phyloP scores from a whole-genome alignment of 1,140 invertebrate genomes.

The Doryteuthis pealeii region DNA sequence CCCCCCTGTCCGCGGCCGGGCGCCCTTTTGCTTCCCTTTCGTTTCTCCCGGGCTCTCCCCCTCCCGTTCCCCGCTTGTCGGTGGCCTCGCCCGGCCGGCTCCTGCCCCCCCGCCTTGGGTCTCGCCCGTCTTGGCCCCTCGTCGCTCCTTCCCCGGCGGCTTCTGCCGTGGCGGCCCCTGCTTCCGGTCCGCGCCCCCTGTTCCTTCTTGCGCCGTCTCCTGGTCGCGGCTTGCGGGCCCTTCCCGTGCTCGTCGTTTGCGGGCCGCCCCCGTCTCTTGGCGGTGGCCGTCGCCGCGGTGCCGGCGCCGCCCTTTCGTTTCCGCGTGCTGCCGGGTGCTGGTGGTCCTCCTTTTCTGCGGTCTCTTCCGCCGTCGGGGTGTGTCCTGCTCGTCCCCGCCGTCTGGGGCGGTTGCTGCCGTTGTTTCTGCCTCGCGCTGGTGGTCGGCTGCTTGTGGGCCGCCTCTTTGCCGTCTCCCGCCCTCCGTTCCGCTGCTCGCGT shows the following conservation, averaged over 20 bases:
- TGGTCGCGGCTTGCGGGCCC: conserved; percentile 23
- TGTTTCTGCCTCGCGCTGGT: no score
- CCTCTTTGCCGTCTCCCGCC: no score
- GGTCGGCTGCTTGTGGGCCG: no score
- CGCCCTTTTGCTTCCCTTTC: not conserved
- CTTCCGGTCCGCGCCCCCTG: not conserved
- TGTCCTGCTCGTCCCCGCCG: no score
- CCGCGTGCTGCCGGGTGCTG: conserved; percentile 22
- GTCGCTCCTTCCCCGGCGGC: not conserved
- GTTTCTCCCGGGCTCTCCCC: no score
- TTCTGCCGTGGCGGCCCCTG: no score
- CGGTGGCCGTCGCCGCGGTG: conserved; percentile 22
- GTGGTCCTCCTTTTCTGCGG: no score
- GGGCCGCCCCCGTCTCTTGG: conserved; percentile 19
- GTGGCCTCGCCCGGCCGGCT: not conserved
- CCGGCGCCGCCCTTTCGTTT: conserved; percentile 22
- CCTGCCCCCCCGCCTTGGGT: not conserved
- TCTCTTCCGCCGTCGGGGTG: no score
- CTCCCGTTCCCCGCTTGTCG: not conserved
- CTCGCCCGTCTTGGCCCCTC: not conserved
- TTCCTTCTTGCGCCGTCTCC: conserved; percentile 14
- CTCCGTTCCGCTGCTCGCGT: no score
- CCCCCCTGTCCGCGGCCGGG: conserved; percentile 12
- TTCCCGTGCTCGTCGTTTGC: conserved; percentile 11
- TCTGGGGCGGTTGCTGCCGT: no score